Evolutionary conservation across 2,888 invertebrate genomes (phyloP).

Genomic region (Lepidochrysops patricia): DNA sequence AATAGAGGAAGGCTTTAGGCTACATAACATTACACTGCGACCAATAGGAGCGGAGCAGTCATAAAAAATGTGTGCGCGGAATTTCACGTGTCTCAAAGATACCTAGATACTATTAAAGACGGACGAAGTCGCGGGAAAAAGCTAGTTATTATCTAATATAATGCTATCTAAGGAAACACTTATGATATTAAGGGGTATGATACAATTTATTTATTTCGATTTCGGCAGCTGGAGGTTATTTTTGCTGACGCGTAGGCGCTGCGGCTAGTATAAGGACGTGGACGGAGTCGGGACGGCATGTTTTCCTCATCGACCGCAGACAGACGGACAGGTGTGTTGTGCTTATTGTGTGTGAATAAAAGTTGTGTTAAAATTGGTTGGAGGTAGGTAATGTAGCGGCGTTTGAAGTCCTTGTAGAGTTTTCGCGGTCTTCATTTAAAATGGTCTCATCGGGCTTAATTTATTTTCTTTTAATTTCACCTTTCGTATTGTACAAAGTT

Average conservation of each 20-base stretch:
- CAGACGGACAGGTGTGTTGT: slow-evolving; percentile 44
- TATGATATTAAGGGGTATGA: slow-evolving; percentile 22
- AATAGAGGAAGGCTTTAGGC: too few relatives aligned
- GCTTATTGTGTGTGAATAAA: slow-evolving; percentile 9
- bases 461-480: neutral
- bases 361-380: neutral
- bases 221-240: slow-evolving; percentile 22
- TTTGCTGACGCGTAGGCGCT: slow-evolving; percentile 49
- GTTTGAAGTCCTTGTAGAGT: neutral
- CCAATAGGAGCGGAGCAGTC: too few relatives aligned
- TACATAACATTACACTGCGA: too few relatives aligned
- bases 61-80: too few relatives aligned
- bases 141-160: slow-evolving; percentile 1
- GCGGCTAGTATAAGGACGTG: slow-evolving; percentile 49
- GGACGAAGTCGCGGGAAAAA: too few relatives aligned
- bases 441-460: neutral
- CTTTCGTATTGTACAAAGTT: too few relatives aligned
- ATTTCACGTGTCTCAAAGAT: too few relatives aligned
- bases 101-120: too few relatives aligned
- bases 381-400: neutral
- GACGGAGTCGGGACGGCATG: slow-evolving; percentile 35
- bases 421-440: neutral
- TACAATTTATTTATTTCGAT: slow-evolving; percentile 23
- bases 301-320: slow-evolving; percentile 48
- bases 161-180: neutral